Conservation (phyloP, 2,888 invertebrate species). For the Carcina quercana region DNA sequence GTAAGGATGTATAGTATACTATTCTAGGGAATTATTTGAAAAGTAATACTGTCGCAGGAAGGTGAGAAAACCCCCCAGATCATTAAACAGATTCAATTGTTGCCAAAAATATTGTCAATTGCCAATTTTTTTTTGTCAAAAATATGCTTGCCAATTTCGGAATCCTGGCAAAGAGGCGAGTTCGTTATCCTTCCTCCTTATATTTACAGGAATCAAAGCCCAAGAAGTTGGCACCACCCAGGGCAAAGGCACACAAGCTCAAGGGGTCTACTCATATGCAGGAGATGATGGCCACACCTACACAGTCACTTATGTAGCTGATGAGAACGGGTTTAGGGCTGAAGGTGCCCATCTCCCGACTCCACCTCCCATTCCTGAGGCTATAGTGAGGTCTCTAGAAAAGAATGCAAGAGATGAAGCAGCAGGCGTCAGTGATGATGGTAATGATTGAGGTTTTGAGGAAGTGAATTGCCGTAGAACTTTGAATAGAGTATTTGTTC, state of each 20-base stretch:
- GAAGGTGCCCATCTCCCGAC: conserved; percentile 73
- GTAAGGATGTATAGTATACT: too few relatives aligned
- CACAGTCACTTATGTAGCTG: conserved; percentile 71
- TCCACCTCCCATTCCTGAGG: conserved; percentile 74
- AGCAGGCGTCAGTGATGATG: conserved; percentile 64
- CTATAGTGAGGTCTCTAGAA: conserved; percentile 62
- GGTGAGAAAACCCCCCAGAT: too few relatives aligned
- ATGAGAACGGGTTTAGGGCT: conserved; percentile 73
- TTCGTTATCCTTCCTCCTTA: too few relatives aligned
- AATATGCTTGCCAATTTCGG: too few relatives aligned
- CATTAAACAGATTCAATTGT: too few relatives aligned
- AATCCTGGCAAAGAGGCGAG: too few relatives aligned
- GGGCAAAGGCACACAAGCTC: conserved; percentile 46
- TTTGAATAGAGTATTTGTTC: too few relatives aligned
- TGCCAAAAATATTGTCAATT: too few relatives aligned
- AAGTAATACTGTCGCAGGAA: too few relatives aligned
- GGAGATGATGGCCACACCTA: conserved; percentile 74
- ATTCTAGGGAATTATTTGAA: too few relatives aligned
- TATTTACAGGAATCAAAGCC: conserved; percentile 64
- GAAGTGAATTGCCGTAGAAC: too few relatives aligned
- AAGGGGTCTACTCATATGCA: conserved; percentile 73
- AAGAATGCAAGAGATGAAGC: conserved; percentile 66
- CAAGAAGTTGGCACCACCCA: conserved; percentile 57
- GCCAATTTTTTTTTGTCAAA: too few relatives aligned
- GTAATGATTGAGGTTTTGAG: conserved; percentile 26